These are phyloP conservation scores for Chaetophractus vellerosus DNA, from an alignment of 2,797 vertebrate genomes.

Conservation along the genomic window DNA sequence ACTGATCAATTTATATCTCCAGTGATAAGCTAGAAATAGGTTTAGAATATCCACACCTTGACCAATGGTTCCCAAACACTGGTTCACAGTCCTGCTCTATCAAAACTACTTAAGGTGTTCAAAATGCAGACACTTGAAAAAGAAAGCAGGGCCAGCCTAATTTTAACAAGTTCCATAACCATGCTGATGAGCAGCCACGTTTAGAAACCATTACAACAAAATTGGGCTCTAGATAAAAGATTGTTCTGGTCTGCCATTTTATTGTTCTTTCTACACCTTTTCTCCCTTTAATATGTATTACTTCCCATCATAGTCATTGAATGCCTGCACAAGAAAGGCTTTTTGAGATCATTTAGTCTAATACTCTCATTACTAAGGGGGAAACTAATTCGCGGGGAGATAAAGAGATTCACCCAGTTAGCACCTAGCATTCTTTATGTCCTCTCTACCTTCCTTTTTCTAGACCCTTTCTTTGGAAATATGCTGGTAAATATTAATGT, in stretches of 20 bases:
- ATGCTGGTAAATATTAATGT: neutral
- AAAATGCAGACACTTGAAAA: neutral
- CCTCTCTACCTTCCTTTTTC: neutral
- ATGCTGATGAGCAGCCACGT: neutral
- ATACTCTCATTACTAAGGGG: neutral
- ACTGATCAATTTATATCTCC: slow-evolving; percentile 32
- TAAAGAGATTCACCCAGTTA: neutral
- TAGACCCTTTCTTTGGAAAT: neutral
- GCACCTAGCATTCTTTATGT: neutral
- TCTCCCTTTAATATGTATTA: neutral
- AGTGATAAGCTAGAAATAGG: neutral
- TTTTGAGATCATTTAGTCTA: neutral
- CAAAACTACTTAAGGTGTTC: neutral
- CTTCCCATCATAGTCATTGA: neutral
- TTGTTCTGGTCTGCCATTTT: neutral
- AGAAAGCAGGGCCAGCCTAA: neutral
- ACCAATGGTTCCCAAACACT: neutral
- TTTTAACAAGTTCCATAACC: neutral
- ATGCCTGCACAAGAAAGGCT: neutral
- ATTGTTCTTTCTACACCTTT: neutral
- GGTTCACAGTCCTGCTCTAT: neutral
- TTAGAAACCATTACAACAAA: neutral
- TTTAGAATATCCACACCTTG: neutral
- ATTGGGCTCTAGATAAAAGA: neutral
- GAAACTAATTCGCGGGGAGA: neutral